These are phyloP conservation scores for Saturnia japonica DNA, from an alignment of 2,888 invertebrate genomes.

Conservation along the genomic window DNA sequence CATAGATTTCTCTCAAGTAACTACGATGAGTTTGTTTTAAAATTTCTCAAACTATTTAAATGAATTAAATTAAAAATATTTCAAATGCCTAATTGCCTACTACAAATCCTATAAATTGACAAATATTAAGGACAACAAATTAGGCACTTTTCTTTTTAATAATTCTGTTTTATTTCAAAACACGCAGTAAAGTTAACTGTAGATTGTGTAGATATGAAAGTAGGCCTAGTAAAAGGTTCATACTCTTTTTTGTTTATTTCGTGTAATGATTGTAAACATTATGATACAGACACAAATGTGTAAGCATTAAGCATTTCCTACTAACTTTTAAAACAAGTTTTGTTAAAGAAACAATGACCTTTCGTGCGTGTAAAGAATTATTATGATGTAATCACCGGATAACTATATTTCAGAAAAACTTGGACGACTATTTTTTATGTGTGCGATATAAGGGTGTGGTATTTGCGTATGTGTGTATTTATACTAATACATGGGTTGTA, in stretches of 20 bases:
- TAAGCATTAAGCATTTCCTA: constrained; percentile 29
- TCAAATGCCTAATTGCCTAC: not conserved
- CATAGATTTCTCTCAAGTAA: not conserved
- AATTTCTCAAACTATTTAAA: not conserved
- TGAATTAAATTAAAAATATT: not conserved
- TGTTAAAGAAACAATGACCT: constrained; percentile 40
- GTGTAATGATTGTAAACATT: constrained; percentile 27
- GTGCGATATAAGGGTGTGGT: constrained; percentile 1
- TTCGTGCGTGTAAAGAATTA: constrained; percentile 40
- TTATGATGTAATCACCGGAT: constrained; percentile 14
- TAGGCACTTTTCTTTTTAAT: constrained; percentile 4
- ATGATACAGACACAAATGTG: constrained; percentile 25
- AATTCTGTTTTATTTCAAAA: constrained; percentile 18
- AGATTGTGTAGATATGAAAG: constrained; percentile 20
- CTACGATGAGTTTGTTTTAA: not conserved
- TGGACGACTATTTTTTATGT: not conserved
- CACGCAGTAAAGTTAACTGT: constrained; percentile 16
- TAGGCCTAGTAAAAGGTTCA: constrained; percentile 20
- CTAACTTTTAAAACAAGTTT: constrained; percentile 42
- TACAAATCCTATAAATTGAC: not conserved
- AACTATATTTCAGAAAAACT: constrained; percentile 13
- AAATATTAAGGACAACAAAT: not conserved
- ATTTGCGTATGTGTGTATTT: not conserved
- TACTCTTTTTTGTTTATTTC: constrained; percentile 21
- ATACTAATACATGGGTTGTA: not conserved